Percentiles rank a stretch among this genome's conserved stretches.
Evolutionary conservation across 2,113 vertebrate species (phyloP).

Genomic region (rabbit (Oryctolagus cuniculus)): DNA sequence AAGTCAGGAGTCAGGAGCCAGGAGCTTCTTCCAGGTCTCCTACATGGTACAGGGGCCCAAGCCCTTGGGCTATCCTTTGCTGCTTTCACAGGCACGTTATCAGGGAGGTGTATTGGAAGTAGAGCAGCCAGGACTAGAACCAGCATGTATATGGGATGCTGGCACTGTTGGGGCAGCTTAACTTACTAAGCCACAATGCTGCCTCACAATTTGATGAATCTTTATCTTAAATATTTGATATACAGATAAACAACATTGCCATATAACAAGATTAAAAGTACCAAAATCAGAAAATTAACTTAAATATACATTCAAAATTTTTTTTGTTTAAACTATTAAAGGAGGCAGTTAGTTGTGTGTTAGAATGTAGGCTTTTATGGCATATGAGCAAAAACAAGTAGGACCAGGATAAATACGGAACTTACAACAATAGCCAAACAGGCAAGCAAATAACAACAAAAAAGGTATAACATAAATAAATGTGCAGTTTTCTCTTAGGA

Average conservation of each 20-base stretch:
- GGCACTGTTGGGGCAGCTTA: too few relatives aligned
- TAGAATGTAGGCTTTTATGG: background rate
- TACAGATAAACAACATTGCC: background rate
- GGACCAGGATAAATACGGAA: background rate
- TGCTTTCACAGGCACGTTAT: too few relatives aligned
- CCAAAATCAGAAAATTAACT: background rate
- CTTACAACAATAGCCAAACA: background rate
- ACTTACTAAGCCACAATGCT: too few relatives aligned
- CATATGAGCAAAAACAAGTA: conserved; percentile 8
- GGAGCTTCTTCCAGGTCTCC: too few relatives aligned
- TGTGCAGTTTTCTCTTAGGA: background rate
- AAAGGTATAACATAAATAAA: background rate
- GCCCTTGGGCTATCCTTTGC: too few relatives aligned
- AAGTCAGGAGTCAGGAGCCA: too few relatives aligned
- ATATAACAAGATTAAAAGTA: background rate
- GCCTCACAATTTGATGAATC: background rate
- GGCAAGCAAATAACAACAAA: background rate
- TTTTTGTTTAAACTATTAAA: background rate
- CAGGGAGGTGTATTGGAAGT: too few relatives aligned
- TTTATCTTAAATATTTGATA: background rate
- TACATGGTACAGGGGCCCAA: too few relatives aligned
- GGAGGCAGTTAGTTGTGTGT: background rate
- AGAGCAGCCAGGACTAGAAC: too few relatives aligned
- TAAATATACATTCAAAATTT: conserved; percentile 8
- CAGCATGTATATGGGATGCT: too few relatives aligned